Percentiles rank a stretch among this genome's conserved stretches.
phyloP scores from a whole-genome alignment of 2,113 vertebrate genomes.

The Pseudopipra pipra region DNA sequence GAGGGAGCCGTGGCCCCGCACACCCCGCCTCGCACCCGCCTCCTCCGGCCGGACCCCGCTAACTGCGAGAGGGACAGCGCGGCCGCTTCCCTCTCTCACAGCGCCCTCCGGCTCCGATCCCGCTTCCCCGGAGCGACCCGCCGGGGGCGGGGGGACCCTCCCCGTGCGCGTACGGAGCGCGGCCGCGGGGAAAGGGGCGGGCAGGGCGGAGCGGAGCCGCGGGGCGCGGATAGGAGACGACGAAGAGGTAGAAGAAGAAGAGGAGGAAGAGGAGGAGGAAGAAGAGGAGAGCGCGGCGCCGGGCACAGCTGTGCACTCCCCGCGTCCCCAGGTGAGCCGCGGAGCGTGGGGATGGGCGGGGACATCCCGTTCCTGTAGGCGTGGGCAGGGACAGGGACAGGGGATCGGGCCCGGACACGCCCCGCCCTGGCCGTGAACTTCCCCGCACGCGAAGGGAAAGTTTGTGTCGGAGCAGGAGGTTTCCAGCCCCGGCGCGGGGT shows the following conservation, averaged over 20 bases:
- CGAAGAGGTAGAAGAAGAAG: neutral
- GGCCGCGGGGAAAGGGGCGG: neutral
- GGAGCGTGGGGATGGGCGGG: neutral
- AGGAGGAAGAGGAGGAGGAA: neutral
- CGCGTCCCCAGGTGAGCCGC: neutral
- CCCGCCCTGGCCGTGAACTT: neutral
- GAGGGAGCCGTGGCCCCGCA: slow-evolving; percentile 37
- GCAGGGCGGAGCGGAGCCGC: neutral
- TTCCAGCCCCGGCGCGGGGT: neutral
- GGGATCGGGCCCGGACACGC: neutral
- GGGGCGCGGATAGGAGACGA: too few relatives aligned
- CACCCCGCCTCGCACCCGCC: neutral
- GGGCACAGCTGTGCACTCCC: neutral
- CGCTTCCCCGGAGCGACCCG: neutral
- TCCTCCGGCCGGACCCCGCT: neutral
- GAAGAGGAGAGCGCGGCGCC: neutral
- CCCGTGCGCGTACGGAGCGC: neutral
- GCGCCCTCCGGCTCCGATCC: too few relatives aligned
- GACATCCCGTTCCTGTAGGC: neutral
- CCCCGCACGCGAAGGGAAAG: neutral
- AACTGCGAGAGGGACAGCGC: neutral
- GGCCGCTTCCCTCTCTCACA: neutral
- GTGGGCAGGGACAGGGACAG: neutral
- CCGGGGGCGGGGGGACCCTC: neutral
- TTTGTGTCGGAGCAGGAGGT: neutral